Conservation (phyloP, 2,888 invertebrate species). For the Drosophila barbarae region DNA sequence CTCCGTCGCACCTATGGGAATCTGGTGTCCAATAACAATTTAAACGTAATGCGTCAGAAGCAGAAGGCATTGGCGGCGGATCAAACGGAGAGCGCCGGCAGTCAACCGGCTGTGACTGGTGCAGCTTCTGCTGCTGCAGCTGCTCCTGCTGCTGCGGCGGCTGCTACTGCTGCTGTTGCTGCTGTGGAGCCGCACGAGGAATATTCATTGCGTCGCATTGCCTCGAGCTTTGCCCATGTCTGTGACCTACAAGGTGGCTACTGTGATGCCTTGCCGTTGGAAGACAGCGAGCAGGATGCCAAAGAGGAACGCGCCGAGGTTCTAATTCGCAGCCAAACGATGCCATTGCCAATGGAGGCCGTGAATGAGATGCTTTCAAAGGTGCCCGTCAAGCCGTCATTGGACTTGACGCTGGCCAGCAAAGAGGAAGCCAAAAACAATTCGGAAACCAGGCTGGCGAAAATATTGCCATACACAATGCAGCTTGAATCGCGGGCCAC, state of each 20-base stretch:
- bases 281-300: constrained; percentile 56
- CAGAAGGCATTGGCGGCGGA: not conserved
- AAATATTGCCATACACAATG: constrained; percentile 12
- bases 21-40: constrained; percentile 49
- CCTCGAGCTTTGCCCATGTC: constrained; percentile 60
- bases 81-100: not conserved
- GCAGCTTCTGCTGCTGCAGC: not conserved
- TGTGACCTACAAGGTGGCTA: constrained; percentile 44
- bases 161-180: not conserved
- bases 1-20: constrained; percentile 58
- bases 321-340: constrained; percentile 50
- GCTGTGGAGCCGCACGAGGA: not conserved
- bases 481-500: constrained; percentile 40
- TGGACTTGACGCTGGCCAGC: no score
- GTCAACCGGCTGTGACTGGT: no score
- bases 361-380: not conserved
- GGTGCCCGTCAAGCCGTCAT: not conserved
- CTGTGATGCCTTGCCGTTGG: constrained; percentile 43
- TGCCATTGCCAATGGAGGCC: constrained; percentile 7
- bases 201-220: constrained; percentile 50
- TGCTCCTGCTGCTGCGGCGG: not conserved
- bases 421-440: not conserved
- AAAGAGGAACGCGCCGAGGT: constrained; percentile 54
- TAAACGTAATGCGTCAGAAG: constrained; percentile 37
- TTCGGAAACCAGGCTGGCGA: not conserved